A percentile compares a stretch with the other conserved stretches of the same genome.
Conservation (phyloP, 64 coral and sea anemone genomes). For the Montipora foliosa region DNA sequence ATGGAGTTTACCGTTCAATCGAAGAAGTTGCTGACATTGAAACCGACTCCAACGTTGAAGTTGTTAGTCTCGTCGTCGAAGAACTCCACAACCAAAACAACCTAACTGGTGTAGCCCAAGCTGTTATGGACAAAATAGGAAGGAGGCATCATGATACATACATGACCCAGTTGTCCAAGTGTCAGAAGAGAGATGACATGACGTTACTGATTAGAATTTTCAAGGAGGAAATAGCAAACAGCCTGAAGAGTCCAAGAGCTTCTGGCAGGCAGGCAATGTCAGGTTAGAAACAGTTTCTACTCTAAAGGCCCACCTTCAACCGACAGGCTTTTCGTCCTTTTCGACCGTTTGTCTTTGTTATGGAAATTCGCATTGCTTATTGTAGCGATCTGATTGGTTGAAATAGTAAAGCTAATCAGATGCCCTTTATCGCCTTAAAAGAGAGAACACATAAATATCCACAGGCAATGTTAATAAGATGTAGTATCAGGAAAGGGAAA, state of each 20-base stretch:
- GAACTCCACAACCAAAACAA: slow-evolving; percentile 86
- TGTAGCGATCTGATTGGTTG: no score
- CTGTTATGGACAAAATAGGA: slow-evolving; percentile 90
- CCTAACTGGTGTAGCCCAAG: slow-evolving; percentile 89
- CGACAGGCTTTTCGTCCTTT: no score
- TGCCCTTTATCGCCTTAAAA: no score
- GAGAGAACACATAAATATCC: no score
- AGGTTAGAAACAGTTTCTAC: slow-evolving; percentile 37
- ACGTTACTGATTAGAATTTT: slow-evolving; percentile 87
- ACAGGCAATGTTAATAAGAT: no score
- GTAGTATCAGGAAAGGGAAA: no score
- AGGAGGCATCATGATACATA: slow-evolving; percentile 88
- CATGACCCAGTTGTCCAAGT: slow-evolving; percentile 87
- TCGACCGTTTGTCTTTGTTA: no score
- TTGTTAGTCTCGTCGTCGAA: slow-evolving; percentile 81
- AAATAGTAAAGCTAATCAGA: no score
- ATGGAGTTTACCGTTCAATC: slow-evolving; percentile 91
- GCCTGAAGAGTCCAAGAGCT: slow-evolving; percentile 83
- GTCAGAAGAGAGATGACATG: slow-evolving; percentile 99
- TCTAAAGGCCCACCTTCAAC: no score
- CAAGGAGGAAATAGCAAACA: slow-evolving; percentile 75
- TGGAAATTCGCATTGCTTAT: no score
- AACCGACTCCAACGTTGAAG: slow-evolving; percentile 78
- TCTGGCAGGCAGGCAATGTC: slow-evolving; percentile 48
- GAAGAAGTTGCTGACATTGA: slow-evolving; percentile 77